Conservation (phyloP, 1,140 invertebrate genomes). For the Mizuhopecten yessoensis region DNA sequence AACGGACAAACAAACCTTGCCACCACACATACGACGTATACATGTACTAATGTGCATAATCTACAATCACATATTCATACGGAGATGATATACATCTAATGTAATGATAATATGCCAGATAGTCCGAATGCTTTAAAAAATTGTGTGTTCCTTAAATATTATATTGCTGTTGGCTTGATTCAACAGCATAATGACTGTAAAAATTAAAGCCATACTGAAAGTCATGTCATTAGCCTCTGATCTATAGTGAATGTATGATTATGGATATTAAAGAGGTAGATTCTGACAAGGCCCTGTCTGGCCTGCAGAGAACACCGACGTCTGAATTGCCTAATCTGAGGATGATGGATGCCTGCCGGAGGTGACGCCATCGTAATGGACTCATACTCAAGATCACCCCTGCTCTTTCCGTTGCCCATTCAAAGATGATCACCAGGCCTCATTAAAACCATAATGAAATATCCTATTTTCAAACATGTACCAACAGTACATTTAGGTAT, state of each 20-base stretch:
- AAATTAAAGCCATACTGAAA: conserved; percentile 39
- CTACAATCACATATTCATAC: conserved; percentile 30
- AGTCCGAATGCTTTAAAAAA: conserved; percentile 2
- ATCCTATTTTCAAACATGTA: conserved; percentile 39
- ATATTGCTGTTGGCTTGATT: conserved; percentile 27
- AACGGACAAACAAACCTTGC: not conserved
- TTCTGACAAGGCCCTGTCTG: conserved; percentile 30
- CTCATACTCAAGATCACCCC: not conserved
- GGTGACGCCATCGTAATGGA: conserved; percentile 31
- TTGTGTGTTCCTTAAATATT: not conserved
- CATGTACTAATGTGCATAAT: conserved; percentile 39
- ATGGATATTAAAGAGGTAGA: conserved; percentile 39
- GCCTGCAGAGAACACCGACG: conserved; percentile 13
- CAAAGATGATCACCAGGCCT: not conserved
- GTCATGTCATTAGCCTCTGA: conserved; percentile 20
- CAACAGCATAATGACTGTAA: conserved; percentile 34
- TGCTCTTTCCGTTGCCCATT: conserved; percentile 37
- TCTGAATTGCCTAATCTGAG: conserved; percentile 30
- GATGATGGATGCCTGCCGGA: conserved; percentile 31
- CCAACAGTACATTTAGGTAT: conserved; percentile 33
- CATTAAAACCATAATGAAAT: conserved; percentile 40
- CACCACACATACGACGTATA: not conserved
- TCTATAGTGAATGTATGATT: conserved; percentile 29
- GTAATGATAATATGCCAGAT: conserved; percentile 5
- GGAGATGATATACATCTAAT: not conserved